Conservation (phyloP, 2,113 vertebrate genomes). For the Telmatochromis sp. region DNA sequence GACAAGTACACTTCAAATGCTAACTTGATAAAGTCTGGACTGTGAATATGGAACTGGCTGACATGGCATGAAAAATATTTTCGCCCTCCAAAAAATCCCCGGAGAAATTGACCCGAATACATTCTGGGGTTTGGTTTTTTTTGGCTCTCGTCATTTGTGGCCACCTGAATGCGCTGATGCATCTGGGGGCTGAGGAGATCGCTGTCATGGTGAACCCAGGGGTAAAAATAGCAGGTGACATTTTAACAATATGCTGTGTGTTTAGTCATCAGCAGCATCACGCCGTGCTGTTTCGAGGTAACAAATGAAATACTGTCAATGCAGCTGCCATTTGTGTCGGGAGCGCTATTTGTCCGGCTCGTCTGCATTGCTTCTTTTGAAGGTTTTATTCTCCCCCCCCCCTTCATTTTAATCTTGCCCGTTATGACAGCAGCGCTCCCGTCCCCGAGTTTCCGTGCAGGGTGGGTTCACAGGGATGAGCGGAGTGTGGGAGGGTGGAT, state of each 20-base stretch:
- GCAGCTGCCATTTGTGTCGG: background rate
- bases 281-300: background rate
- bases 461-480: conserved; percentile 22
- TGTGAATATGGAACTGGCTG: conserved; percentile 4
- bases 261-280: background rate
- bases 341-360: background rate
- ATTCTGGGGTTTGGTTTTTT: background rate
- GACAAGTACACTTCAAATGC: background rate
- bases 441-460: conserved; percentile 13
- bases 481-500: conserved; percentile 34
- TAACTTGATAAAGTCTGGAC: background rate
- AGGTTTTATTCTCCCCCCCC: conserved; percentile 21
- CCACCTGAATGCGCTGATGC: background rate
- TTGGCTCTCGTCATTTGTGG: background rate
- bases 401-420: conserved; percentile 34
- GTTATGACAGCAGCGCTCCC: conserved; percentile 7
- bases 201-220: conserved; percentile 45
- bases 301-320: conserved; percentile 27
- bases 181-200: conserved; percentile 21
- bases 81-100: background rate
- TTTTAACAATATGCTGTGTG: background rate
- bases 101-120: background rate
- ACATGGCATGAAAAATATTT: background rate
- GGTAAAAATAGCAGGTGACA: background rate
- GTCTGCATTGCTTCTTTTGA: conserved; percentile 31